Percentiles rank a stretch among this genome's conserved stretches.
Conservation (phyloP, 2,888 invertebrate genomes). For the Trissonchulus latispiculum region DNA sequence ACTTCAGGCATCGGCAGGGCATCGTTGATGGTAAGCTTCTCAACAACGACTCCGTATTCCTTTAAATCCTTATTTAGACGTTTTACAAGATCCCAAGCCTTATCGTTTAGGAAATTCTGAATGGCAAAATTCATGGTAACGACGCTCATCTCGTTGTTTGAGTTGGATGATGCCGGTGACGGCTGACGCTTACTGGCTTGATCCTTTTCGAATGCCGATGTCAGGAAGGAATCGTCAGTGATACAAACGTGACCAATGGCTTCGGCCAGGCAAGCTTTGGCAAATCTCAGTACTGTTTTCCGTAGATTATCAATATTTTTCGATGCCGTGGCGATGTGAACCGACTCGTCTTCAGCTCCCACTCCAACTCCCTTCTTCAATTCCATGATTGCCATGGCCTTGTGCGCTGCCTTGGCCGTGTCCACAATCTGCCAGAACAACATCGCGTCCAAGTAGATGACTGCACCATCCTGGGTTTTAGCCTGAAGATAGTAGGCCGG, state of each 20-base stretch:
- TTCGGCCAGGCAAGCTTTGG: slow-evolving; percentile 12
- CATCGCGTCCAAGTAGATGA: slow-evolving; percentile 13
- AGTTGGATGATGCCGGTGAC: background rate
- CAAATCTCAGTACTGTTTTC: slow-evolving; percentile 10
- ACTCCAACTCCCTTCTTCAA: background rate
- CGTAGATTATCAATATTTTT: slow-evolving; percentile 15
- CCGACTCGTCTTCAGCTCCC: background rate
- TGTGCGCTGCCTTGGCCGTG: slow-evolving; percentile 9
- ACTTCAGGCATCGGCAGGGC: slow-evolving; percentile 18
- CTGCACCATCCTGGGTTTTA: slow-evolving; percentile 13
- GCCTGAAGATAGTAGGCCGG: slow-evolving; percentile 10
- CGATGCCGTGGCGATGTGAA: slow-evolving; percentile 12
- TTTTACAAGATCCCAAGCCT: background rate
- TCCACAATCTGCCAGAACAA: slow-evolving; percentile 14
- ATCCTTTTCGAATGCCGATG: background rate
- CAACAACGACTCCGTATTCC: slow-evolving; percentile 13
- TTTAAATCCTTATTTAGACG: background rate
- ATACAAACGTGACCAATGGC: slow-evolving; percentile 1
- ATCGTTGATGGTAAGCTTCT: slow-evolving; percentile 16
- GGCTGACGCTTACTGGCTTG: background rate
- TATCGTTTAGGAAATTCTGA: slow-evolving; percentile 14
- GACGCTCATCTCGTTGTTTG: background rate
- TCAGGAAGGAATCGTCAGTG: too few relatives aligned
- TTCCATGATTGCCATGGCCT: slow-evolving; percentile 14
- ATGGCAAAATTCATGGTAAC: slow-evolving; percentile 19